These are phyloP conservation scores for Lutjanus argentimaculatus DNA, from an alignment of 2,797 vertebrate genomes.

Conservation along the genomic window DNA sequence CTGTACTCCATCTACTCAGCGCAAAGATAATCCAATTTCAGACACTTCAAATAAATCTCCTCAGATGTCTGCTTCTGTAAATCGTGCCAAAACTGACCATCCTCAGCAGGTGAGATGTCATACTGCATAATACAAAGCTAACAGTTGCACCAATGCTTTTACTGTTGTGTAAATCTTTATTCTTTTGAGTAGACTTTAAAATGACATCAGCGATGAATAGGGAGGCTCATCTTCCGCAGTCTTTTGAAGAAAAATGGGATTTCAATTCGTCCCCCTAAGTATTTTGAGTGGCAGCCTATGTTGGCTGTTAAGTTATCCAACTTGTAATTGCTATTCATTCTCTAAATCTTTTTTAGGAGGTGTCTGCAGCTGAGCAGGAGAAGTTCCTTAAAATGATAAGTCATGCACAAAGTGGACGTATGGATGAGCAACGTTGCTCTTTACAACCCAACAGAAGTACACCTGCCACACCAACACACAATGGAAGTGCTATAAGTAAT, in stretches of 20 bases:
- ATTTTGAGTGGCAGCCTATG: not conserved
- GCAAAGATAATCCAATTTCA: conserved; percentile 42
- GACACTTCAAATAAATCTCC: conserved; percentile 46
- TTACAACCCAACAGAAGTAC: conserved; percentile 75
- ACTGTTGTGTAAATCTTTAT: not conserved
- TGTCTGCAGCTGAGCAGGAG: conserved; percentile 55
- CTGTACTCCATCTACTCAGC: conserved; percentile 51
- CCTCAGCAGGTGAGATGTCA: conserved; percentile 54
- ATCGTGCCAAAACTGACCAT: conserved; percentile 38
- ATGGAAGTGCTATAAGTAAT: conserved; percentile 63
- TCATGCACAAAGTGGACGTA: conserved; percentile 72
- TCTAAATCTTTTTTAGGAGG: conserved; percentile 44
- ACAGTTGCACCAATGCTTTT: not conserved
- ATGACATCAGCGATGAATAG: not conserved
- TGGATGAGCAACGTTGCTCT: conserved; percentile 80
- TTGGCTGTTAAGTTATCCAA: not conserved
- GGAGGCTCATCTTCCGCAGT: not conserved
- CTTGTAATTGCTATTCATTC: conserved; percentile 12
- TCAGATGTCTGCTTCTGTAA: conserved; percentile 70
- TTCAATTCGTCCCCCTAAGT: not conserved
- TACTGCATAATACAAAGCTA: not conserved
- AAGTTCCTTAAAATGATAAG: conserved; percentile 74
- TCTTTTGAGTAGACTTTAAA: conserved; percentile 12
- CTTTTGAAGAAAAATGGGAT: conserved; percentile 1
- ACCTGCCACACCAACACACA: conserved; percentile 56